Evolutionary conservation across 2,113 vertebrate species (phyloP).

Genomic region (Ictalurus furcatus): DNA sequence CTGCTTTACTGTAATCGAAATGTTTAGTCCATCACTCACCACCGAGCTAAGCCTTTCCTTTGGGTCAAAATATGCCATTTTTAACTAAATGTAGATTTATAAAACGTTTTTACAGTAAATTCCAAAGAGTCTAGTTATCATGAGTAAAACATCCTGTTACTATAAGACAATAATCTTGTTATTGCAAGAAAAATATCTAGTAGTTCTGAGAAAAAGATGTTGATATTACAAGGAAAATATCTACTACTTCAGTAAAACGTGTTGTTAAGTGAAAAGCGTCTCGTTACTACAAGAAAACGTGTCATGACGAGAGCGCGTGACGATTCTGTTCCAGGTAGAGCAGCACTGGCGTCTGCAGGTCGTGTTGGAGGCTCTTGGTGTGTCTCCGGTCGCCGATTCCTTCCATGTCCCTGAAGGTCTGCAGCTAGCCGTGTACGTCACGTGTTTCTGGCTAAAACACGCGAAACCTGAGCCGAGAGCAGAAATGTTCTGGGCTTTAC

Average conservation of each 20-base stretch:
- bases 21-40: not conserved
- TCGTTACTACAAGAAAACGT: not conserved
- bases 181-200: too few relatives aligned
- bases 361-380: conserved; percentile 74
- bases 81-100: not conserved
- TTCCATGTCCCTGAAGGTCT: conserved; percentile 69
- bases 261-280: too few relatives aligned
- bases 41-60: not conserved
- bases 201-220: too few relatives aligned
- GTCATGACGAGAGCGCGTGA: not conserved
- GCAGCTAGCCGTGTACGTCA: conserved; percentile 74
- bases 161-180: not conserved
- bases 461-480: conserved; percentile 66
- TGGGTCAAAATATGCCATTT: not conserved
- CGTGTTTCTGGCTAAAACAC: conserved; percentile 76
- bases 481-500: conserved; percentile 76
- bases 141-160: not conserved
- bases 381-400: conserved; percentile 51
- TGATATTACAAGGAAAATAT: too few relatives aligned
- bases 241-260: too few relatives aligned
- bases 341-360: conserved; percentile 60
- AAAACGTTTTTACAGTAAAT: too few relatives aligned
- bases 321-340: conserved; percentile 61
- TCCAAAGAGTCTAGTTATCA: too few relatives aligned
- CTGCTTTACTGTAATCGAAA: not conserved